Evolutionary conservation across 2,888 invertebrate species (phyloP), one percentile per base, ranked within the genome.

Genomic region (Cetonia aurata): DNA sequence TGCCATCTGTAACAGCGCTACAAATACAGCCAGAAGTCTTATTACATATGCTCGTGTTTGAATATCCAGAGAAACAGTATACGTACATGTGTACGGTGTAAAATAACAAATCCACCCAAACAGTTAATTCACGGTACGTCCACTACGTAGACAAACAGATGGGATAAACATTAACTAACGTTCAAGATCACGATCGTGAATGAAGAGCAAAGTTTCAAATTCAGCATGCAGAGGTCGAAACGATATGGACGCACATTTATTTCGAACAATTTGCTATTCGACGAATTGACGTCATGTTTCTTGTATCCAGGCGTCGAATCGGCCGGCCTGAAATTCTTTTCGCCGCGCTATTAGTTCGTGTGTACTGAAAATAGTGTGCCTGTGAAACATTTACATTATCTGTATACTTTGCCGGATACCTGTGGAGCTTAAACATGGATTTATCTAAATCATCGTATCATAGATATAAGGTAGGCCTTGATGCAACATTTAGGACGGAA

Each of bases 121-220:
- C 50, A 9, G 56, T 56, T 53, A 53, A 62, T 62, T 62, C 69
- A 69, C 50, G 15, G 6, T 31, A 78, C 78, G 74, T 80, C 78
- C 79, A 80, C 78, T 80, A 79, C 79, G 80, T 79, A 73, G 77
- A 78, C 79, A 77, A 78, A 79, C 77, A 72, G 52, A 53, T 65
- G 50, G 25, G 50, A 17, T 50, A 65, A 65, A 41, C 50, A 25
- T 50, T 65, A 72, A 71, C 71, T 71, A 73, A 69, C 50, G 57
- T 67, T 71, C 71, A 71, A 72, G 72, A 74, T 72, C 75, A 71
- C 70, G 50, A 50, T 65, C 62, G 37, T 37, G 33, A n/a, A 62
- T 33, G 41, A 52, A 52, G 25, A 25, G 25, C 62, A 37, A 59
- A 50, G 50, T 50, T 65, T 65, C 15, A 65, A 65, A 65, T 17